These are phyloP conservation scores for Zeus faber DNA, from an alignment of 2,113 vertebrate species.

Conservation along the genomic window DNA sequence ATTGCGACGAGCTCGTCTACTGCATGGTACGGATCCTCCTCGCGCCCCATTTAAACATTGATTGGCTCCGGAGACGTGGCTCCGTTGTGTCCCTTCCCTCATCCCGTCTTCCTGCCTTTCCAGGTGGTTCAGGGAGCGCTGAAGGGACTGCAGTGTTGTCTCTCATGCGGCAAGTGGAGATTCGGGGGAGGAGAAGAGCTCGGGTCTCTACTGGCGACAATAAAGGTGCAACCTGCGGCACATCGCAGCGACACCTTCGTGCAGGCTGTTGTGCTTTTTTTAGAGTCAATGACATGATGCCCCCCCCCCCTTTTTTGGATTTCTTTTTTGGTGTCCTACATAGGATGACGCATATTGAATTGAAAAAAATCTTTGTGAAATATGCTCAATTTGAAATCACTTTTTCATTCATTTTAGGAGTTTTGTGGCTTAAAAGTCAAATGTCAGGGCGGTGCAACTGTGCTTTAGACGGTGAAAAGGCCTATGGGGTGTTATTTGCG, in stretches of 20 bases:
- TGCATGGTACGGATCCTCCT: conserved; percentile 76
- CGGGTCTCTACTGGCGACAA: conserved; percentile 85
- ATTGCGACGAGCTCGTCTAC: conserved; percentile 85
- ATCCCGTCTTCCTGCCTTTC: too few species aligned
- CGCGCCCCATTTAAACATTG: not conserved
- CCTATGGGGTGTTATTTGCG: too few species aligned
- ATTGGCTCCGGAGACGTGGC: not conserved
- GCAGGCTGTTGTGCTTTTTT: not conserved
- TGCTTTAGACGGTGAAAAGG: too few species aligned
- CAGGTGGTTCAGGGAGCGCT: conserved; percentile 89
- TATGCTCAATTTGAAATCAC: too few species aligned
- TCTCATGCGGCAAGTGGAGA: conserved; percentile 89
- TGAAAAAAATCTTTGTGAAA: too few species aligned
- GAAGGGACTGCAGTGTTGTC: conserved; percentile 88
- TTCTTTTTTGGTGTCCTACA: too few species aligned
- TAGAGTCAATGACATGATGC: not conserved
- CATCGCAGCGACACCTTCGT: not conserved
- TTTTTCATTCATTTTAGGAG: too few species aligned
- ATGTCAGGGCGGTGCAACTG: too few species aligned
- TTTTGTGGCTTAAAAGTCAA: too few species aligned
- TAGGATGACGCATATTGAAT: too few species aligned
- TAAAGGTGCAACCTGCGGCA: conserved; percentile 81
- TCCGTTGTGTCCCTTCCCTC: not conserved
- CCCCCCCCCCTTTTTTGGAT: too few species aligned
- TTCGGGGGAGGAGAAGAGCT: conserved; percentile 81